phyloP scores from a whole-genome alignment of 2,113 vertebrate genomes.

The Rhizomys pruinosus region DNA sequence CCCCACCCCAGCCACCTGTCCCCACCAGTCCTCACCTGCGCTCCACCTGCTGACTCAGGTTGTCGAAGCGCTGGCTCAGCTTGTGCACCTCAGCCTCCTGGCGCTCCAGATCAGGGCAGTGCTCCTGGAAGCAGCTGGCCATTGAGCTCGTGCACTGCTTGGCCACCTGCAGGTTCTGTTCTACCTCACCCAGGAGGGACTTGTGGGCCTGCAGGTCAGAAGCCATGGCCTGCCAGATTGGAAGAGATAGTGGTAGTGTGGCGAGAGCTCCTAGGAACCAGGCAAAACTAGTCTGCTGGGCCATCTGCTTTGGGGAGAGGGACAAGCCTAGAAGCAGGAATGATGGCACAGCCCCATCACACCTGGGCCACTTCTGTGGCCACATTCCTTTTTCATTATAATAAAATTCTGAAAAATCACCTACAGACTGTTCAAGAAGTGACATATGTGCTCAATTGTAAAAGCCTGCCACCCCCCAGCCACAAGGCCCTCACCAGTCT shows the following conservation, averaged over 20 bases:
- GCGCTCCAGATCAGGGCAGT: conserved; percentile 96
- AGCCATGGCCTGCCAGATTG: conserved; percentile 86
- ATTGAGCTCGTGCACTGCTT: conserved; percentile 90
- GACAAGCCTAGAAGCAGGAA: background rate
- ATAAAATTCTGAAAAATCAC: background rate
- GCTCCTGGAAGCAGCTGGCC: conserved; percentile 94
- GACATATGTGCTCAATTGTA: rapidly evolving
- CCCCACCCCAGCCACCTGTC: rapidly evolving
- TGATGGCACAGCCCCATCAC: background rate
- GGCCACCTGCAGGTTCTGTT: conserved; percentile 90
- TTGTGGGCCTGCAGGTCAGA: conserved; percentile 90
- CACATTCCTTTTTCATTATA: background rate
- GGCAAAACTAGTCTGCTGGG: rapidly evolving
- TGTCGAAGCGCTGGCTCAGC: conserved; percentile 92
- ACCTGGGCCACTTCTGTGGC: background rate
- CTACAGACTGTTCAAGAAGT: background rate
- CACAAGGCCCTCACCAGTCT: background rate
- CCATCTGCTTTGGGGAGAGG: rapidly evolving
- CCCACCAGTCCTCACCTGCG: conserved; percentile 85
- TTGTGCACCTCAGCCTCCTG: conserved; percentile 95
- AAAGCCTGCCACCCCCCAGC: background rate
- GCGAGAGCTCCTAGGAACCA: background rate
- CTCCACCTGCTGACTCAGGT: conserved; percentile 91
- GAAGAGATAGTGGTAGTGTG: rapidly evolving
- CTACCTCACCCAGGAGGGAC: conserved; percentile 87